Conservation (phyloP, 2,797 vertebrate species). For the Sebastes steindachneri region DNA sequence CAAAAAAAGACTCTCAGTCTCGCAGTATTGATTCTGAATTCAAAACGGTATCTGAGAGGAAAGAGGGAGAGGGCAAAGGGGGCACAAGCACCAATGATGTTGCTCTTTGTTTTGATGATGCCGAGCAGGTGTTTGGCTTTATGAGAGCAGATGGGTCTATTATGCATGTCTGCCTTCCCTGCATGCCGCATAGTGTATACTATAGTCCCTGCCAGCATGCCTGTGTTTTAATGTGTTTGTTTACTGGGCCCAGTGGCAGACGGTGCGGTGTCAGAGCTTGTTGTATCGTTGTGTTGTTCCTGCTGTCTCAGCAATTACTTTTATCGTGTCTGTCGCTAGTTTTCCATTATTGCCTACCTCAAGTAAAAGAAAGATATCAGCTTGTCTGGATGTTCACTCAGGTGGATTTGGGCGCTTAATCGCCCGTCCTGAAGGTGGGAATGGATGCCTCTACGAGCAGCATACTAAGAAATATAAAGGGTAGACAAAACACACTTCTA, state of each 20-base stretch:
- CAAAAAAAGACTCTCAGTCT: not conserved
- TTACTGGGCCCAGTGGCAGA: slow-evolving; percentile 65
- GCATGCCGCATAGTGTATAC: slow-evolving; percentile 44
- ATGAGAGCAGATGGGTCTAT: slow-evolving; percentile 72
- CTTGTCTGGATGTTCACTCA: not conserved
- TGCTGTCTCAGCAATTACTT: slow-evolving; percentile 62
- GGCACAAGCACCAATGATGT: slow-evolving; percentile 48
- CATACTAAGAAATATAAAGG: not conserved
- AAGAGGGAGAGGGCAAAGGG: slow-evolving; percentile 35
- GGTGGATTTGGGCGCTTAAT: slow-evolving; percentile 9
- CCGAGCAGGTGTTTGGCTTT: slow-evolving; percentile 71
- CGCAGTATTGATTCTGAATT: not conserved
- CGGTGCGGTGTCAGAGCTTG: slow-evolving; percentile 55
- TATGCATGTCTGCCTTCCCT: slow-evolving; percentile 60
- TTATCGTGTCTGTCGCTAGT: slow-evolving; percentile 11
- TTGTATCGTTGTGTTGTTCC: slow-evolving; percentile 45
- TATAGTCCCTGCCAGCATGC: slow-evolving; percentile 46
- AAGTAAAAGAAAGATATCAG: not conserved
- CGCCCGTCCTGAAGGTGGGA: not conserved
- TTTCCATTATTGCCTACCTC: slow-evolving; percentile 25
- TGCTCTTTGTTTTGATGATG: slow-evolving; percentile 65
- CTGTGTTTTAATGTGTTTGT: slow-evolving; percentile 72
- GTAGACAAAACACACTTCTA: not conserved
- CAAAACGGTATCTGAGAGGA: not conserved
- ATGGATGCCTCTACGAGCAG: not conserved